Evolutionary conservation across 2,888 invertebrate species (phyloP), one percentile per base, ranked within the genome.

Genomic region (Balanococcus diminutus): DNA sequence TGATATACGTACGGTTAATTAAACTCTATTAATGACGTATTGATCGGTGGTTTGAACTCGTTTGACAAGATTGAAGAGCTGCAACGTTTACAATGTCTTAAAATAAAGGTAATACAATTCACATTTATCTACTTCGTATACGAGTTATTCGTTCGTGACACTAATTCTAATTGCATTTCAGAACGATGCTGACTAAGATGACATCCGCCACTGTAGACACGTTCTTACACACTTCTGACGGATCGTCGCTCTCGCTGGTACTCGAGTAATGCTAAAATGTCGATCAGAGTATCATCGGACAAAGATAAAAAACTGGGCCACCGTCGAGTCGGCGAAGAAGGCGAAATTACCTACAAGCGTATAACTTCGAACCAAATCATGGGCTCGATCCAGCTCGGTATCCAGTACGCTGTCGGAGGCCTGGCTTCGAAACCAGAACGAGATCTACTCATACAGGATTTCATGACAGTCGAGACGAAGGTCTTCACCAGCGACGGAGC

Each of bases 311-410:
- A 99, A 92, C 96, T 99, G 90, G 99, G 99, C 5, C 99, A 99
- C 91, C 92, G 99, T 88, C 92, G 99, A 88, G 98, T 99, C 88
- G 98, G 98, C 86, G 96, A 98, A 89, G 96, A 97, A 86, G 99
- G 99, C 87, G 97, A 98, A 92, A 98, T 99, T 91, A 98, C 98
- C 32, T 98, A 98, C 91, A 98, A 98, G 92, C 98, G 98, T 91
- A 97, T 97, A 88, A 96, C 96, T 92, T 95, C 96, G 86, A 94
- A 96, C 87, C 96, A 96, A 91, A 97, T 97, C 91, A 98, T 98
- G 98, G 97, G 97, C 87, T 98, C 98, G 84, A 99, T 99, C 90
- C 99, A 99, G 91, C 92, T 99, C 89, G 98, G 98, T 91, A 93
- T 96, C 88, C 92, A 94, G 87, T 93, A 94, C 89, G 93, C 94